Base-by-base conservation (phyloP, 2,888 invertebrate genomes). In the Glyphotaelius pellucidus region DNA sequence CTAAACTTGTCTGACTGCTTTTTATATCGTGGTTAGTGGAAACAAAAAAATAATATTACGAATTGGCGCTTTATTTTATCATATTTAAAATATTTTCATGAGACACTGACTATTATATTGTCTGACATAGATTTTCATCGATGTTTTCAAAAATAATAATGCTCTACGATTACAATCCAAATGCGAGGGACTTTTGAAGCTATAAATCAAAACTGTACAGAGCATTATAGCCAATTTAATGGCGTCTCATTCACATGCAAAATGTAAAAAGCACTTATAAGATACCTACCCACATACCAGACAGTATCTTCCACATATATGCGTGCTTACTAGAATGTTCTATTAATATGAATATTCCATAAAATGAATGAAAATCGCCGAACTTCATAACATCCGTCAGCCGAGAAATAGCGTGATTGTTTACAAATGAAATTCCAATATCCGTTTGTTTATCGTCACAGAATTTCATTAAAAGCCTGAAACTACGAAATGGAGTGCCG, bases 371-470 rank as follows among this genome's bases (percentile, higher is more conserved):
- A 19, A 19, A 67, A 67, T 67, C 67, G 7, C 67, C 67, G 25
- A 67, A 67, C 67, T 67, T 67, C 67, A 67, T 67, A 67, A 67
- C 67, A 67, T 67, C 67, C 67, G 25, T 67, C 67, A n/a, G 25
- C 25, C 15, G 83, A 86, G 42, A 30, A 25, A 30, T 30, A 15
- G 42, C 47, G 86, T n/a, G 86, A 42, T 86, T 86, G 42, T 86
- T 30, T 47, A 42, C 30, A 30, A 30, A 86, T 86, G 86, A 86
- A 86, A 30, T 86, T 86, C 42, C 86, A 30, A 86, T 86, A 86
- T 86, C 86, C 86, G 86, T 42, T 47, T 35, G 15, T 67, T 67
- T 81, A 81, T 81, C 81, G 81, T 81, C 31, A 14, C 81, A 14
- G 32, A 31, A 32, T 32, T 32, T 81, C 81, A 81, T 67, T 67